Base-by-base conservation (phyloP, 2,888 invertebrate genomes). In the Euplexia lucipara region DNA sequence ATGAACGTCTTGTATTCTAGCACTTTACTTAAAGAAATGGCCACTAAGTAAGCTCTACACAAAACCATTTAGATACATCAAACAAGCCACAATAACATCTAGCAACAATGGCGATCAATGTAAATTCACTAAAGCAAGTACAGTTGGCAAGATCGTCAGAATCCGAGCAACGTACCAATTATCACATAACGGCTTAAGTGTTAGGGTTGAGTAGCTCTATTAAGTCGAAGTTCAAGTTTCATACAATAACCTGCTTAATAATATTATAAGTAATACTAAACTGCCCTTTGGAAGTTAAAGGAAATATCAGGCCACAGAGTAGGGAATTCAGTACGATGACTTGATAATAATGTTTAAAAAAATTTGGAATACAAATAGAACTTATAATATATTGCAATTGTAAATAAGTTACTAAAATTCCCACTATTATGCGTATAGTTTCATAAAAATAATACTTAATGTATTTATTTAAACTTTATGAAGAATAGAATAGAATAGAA, bases 171-270 rank as follows among this genome's bases (percentile, higher is more conserved):
- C 60, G 52, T 64, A 49, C 68, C 77, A 82, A 79, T 79, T 73
- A 79, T 69, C 70, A 78, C 66, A 70, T 75, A 71, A 75, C 69
- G 60, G 58, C 68, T 79, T 72, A 68, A 76, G 57, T 74, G 54
- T 67, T 52, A 64, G 64, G 79, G 79, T 70, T 56, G 58, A 79
- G 69, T 75, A 54, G 72, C 72, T 73, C 63, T 71, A 82, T 81
- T 70, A 73, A 75, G 58, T 57, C 8, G 49, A 54, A 71, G 69
- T 73, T 81, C 66, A 70, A 79, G 79, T 79, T 81, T 75, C 70
- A 71, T 64, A 78, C 73, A 78, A 78, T 75, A 78, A 71, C 56
- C 64, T 66, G 61, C 75, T 75, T 81, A 70, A 70, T 77, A 79
- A 79, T 74, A 72, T 72, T 72, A 72, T 79, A 75, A 72, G 76